Percentiles rank a stretch among this genome's conserved stretches.
phyloP scores from a whole-genome alignment of 1,140 invertebrate genomes.

The Sarcophaga bullata region DNA sequence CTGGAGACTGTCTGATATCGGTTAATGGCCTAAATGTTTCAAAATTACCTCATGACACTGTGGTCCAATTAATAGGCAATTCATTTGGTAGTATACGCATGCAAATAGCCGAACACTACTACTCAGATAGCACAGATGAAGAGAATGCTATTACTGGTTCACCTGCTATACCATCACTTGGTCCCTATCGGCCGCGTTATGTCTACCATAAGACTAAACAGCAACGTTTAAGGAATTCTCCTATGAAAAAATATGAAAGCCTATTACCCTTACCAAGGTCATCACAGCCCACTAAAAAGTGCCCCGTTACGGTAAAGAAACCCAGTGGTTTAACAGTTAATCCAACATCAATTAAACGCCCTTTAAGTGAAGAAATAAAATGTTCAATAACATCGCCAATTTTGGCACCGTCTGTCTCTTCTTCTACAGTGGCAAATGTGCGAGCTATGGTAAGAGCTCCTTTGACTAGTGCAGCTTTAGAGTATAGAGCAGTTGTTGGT shows the following conservation, averaged over 20 bases:
- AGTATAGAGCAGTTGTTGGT: conserved; percentile 88
- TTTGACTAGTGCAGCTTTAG: conserved; percentile 65
- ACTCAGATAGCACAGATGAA: conserved; percentile 76
- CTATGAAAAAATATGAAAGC: conserved; percentile 3
- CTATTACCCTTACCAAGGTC: background rate
- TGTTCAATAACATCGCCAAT: background rate
- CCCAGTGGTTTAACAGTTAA: background rate
- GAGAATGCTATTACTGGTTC: conserved; percentile 52
- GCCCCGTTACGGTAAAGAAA: background rate
- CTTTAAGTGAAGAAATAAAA: background rate
- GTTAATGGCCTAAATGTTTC: conserved; percentile 92
- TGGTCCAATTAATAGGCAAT: conserved; percentile 88
- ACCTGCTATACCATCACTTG: conserved; percentile 44
- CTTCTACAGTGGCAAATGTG: conserved; percentile 58
- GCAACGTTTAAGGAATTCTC: conserved; percentile 18
- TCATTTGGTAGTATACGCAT: conserved; percentile 82
- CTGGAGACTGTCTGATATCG: conserved; percentile 90
- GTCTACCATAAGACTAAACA: conserved; percentile 34
- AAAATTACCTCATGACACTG: conserved; percentile 90
- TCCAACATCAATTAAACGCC: background rate
- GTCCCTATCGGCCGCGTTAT: conserved; percentile 28
- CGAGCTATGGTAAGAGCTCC: conserved; percentile 56
- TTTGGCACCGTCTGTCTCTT: background rate
- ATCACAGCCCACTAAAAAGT: background rate
- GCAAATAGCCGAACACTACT: conserved; percentile 89